Base-by-base conservation (phyloP, 2,797 vertebrate genomes). In the Linurgus olivaceus region DNA sequence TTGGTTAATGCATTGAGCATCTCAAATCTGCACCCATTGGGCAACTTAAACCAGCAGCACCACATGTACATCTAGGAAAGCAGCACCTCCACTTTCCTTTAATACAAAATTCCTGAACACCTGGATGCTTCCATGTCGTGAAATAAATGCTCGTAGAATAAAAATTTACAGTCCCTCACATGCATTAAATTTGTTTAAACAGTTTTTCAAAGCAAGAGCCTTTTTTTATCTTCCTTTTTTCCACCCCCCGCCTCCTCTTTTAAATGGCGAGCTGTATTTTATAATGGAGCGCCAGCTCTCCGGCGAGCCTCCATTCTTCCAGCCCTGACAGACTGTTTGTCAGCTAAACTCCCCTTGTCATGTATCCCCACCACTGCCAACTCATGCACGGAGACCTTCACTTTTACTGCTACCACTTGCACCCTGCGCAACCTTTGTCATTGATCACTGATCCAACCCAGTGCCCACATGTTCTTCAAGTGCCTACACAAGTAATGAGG, bases 361-460 rank as follows among this genome's bases (percentile, higher is more conserved):
- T 98, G 98, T 98, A 98, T 98, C 98, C 97, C 97, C 97, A 98
- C 98, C 98, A 98, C 98, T 99, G 98, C 98, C 98, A 98, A 98
- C 98, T 98, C 98, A 98, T 98, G 98, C 98, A 97, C 94, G 98
- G 98, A 98, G 99, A 99, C 99, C 99, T 99, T 99, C 99, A 99
- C 98, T 98, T 98, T 98, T 98, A 98, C 98, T 97, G 97, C 98
- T 98, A 98, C 98, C 98, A 98, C 98, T 98, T 98, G 98, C 98
- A 98, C 98, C 98, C 98, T 97, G 95, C 95, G 97, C 98, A 98
- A 99, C 98, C 98, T 99, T 99, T 99, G 99, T 99, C 99, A 99
- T 99, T 99, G 99, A 99, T 99, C 99, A 98, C 98, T 99, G 99
- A 99, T 99, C 99, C 99, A 98, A 99, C 98, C 99, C 99, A 99